These are phyloP conservation scores for Corythaixoides concolor DNA, from an alignment of 2,113 vertebrate species.

Conservation along the genomic window DNA sequence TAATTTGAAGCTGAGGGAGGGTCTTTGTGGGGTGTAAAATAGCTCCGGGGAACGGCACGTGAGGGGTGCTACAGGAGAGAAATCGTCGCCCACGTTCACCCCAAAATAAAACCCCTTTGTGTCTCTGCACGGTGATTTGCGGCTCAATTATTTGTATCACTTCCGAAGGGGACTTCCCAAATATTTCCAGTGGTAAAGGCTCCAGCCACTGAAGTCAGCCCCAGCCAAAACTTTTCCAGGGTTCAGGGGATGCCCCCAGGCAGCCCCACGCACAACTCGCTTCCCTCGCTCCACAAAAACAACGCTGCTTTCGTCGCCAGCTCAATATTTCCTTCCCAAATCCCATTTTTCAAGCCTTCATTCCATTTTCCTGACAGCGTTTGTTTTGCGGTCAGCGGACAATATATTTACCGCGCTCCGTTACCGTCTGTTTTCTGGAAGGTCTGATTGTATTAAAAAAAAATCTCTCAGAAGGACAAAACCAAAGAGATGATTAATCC, in stretches of 20 bases:
- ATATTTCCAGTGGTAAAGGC: not conserved
- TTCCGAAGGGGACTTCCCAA: not conserved
- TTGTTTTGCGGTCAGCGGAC: not conserved
- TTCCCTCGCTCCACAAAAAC: not conserved
- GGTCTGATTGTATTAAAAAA: not conserved
- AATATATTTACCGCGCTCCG: not conserved
- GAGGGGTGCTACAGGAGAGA: no score
- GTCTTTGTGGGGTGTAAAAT: not conserved
- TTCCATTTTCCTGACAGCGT: not conserved
- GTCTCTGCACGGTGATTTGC: not conserved
- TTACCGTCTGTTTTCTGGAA: not conserved
- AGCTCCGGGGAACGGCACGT: no score
- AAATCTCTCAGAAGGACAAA: not conserved
- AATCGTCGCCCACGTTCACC: no score
- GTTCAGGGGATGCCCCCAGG: not conserved
- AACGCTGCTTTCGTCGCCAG: not conserved
- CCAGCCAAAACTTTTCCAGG: not conserved
- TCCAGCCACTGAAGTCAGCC: not conserved
- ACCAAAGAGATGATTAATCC: not conserved
- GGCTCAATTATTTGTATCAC: not conserved
- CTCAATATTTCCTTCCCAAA: not conserved
- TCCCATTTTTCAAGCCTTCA: not conserved
- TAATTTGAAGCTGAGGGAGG: not conserved
- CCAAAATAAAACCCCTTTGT: not conserved
- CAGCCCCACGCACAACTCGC: not conserved